Base-by-base conservation (phyloP, 2,113 vertebrate genomes). In the Tragelaphus strepsiceros region DNA sequence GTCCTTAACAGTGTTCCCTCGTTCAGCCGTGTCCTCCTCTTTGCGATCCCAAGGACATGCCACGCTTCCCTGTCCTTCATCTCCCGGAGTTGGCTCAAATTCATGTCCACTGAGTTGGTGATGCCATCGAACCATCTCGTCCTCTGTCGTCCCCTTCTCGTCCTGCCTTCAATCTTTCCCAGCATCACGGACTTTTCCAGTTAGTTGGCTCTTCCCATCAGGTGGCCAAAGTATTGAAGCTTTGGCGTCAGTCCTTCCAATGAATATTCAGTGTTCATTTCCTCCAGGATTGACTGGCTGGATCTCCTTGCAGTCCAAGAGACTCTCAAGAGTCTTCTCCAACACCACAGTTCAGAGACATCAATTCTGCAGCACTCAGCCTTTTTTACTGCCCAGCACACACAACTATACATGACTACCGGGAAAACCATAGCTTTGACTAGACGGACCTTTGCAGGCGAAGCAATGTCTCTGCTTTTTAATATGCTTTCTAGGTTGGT, bases 1-100 rank as follows among this genome's bases (percentile, higher is more conserved):
- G 46, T 3, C 49, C 78, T 12, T 1, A 2, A 8, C 0, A n/a
- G 0, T 11, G 17, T 1, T 9, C 32, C 15, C 28, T n/a, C 5
- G 0, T 0, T 12, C 67, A 71, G n/a, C 2, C 2, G 4, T 4
- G n/a, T 3, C 67, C 21, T 21, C 35, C n/a, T 71, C 67, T 35
- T 11, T 6, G 67, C 19, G 6, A 12, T 19, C 64, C 67, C 67
- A 3, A 22, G 2, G 19, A 3, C n/a, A 2, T 0, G 67, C 67
- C 67, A 13, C 1, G 1, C 19, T 1, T 24, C 19, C 35, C 67
- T 24, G 67, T 39, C 67, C n/a, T 22, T 22, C 10, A 6, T 6
- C 35, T 39, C n/a, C 67, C 0, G 0, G 35, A 74, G n/a, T 0
- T 3, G 0, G 35, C n/a, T 39, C 67, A 74, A 39, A 74, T 11